Conservation (phyloP, 2,113 vertebrate genomes). For the Ceratotherium simum region DNA sequence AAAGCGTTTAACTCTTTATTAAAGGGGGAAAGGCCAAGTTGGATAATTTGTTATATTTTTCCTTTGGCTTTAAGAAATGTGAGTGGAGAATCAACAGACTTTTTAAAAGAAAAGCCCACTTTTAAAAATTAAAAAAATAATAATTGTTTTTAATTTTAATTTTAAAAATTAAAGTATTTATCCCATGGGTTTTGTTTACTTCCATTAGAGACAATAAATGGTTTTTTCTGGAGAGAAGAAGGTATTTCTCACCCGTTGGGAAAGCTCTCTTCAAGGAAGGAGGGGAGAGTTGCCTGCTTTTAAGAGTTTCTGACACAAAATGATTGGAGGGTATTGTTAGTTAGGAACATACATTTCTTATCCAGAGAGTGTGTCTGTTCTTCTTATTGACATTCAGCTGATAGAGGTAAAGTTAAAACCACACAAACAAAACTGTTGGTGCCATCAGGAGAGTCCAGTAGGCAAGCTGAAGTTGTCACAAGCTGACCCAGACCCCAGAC, state of each 20-base stretch:
- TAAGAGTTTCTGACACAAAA: not conserved
- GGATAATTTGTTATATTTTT: not conserved
- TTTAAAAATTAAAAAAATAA: not conserved
- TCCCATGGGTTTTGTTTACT: not conserved
- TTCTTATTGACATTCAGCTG: not conserved
- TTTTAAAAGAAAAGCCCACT: not conserved
- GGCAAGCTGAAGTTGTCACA: not conserved
- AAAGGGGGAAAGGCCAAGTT: not conserved
- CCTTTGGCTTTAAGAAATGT: not conserved
- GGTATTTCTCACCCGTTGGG: not conserved
- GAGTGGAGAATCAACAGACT: not conserved
- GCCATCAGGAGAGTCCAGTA: too few species aligned
- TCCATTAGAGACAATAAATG: not conserved
- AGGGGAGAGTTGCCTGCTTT: not conserved
- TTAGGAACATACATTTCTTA: not conserved
- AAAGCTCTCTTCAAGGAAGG: not conserved
- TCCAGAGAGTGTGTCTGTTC: not conserved
- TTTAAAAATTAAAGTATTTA: not conserved
- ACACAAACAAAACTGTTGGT: not conserved
- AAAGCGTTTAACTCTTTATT: not conserved
- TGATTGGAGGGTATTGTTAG: not conserved
- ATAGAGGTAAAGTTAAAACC: not conserved
- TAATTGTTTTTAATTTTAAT: not conserved
- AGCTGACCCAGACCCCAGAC: too few species aligned
- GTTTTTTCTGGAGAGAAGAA: not conserved